Base-by-base conservation (phyloP, 2,113 vertebrate genomes). In the Hyperoodon ampullatus region DNA sequence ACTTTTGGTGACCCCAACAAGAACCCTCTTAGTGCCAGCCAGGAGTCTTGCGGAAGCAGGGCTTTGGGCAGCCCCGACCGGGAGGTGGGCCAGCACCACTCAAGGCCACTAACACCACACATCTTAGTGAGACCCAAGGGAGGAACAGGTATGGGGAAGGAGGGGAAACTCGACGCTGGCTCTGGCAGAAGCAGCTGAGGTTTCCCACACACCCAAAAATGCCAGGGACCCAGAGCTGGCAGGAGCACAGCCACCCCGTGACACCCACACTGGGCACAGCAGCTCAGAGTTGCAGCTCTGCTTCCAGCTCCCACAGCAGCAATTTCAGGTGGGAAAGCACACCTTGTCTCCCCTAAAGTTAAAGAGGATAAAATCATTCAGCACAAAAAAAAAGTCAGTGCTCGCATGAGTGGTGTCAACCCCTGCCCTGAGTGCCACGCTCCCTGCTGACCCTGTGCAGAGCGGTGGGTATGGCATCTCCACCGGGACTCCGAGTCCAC, bases 291-390 rank as follows among this genome's bases (percentile, higher is more conserved):
- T 5, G 78, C 53, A 72, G 78, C 83, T 89, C 75, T 72, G 60
- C 89, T 35, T 42, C 84, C 78, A 88, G 50, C 86, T 53, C 47
- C 96, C 47, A 86, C 93, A 98, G 96, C 96, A 97, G 96, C 97
- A 86, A 39, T 55, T 71, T 53, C 88, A 72, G 88, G 71, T 80
- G 55, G 94, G 90, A 66, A 93, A 85, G 35, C 72, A 81, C 0
- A 0, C 74, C 72, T 60, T 16, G 6, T 72, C 75, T 93, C 80
- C 86, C 93, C 30, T 66, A 6, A 26, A 24, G 75, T 85, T 35
- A 85, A 55, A 68, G 72, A 75, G 19, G 53, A 53, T 53, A 71
- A 81, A 94, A 58, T 63, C 61, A 44, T 83, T 85, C 81, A 55
- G 90, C 77, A 60, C 77, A 65, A 63, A 23, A 60, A 33, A 50